Conservation (phyloP, 2,113 vertebrate genomes). For the Hylia prasina region DNA sequence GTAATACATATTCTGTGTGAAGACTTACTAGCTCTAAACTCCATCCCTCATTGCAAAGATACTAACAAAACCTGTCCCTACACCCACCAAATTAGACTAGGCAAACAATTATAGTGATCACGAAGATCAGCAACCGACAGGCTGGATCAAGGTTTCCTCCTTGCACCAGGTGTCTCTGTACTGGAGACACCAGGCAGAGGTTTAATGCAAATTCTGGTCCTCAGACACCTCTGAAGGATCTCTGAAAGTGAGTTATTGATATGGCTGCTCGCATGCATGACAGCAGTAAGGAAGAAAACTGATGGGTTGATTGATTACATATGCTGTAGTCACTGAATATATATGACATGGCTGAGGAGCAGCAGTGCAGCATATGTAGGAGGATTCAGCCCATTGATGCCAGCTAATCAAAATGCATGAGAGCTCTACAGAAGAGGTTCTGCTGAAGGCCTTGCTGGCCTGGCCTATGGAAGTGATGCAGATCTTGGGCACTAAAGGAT, state of each 20-base stretch:
- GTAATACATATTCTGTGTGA: background rate
- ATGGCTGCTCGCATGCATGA: accelerated
- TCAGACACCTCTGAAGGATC: background rate
- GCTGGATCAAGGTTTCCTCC: background rate
- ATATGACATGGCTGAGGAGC: background rate
- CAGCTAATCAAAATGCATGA: background rate
- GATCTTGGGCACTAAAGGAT: background rate
- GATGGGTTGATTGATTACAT: background rate
- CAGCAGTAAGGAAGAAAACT: background rate
- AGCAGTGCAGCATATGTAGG: background rate
- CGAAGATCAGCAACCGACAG: background rate
- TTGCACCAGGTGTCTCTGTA: background rate
- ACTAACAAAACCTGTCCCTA: background rate
- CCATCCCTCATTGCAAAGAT: background rate
- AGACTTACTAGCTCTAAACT: background rate
- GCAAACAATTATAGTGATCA: background rate
- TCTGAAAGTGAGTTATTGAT: background rate
- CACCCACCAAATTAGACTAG: background rate
- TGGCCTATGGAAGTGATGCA: background rate
- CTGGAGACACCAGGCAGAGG: accelerated
- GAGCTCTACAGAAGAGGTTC: background rate
- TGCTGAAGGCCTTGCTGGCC: background rate
- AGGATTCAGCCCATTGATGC: background rate
- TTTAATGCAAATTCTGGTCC: background rate
- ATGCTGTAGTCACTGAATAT: background rate